Conservation (phyloP, 2,888 invertebrate species). For the Zele albiditarsus region DNA sequence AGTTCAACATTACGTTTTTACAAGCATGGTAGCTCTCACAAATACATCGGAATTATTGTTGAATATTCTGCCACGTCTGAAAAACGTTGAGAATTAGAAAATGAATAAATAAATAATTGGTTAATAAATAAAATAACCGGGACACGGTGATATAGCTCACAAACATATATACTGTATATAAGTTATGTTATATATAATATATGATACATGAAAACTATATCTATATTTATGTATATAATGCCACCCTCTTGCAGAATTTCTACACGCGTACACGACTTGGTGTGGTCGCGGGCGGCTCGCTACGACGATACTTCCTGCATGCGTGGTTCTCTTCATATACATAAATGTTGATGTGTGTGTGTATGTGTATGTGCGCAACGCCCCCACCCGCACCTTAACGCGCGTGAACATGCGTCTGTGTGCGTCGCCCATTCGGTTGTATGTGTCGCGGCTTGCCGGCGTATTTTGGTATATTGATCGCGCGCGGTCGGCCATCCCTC, state of each 20-base stretch:
- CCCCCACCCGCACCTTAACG: constrained; percentile 42
- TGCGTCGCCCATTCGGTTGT: constrained; percentile 40
- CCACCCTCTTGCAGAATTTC: not conserved
- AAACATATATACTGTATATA: not conserved
- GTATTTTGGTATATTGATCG: constrained; percentile 74
- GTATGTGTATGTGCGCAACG: too few relatives aligned
- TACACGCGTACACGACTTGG: constrained; percentile 34
- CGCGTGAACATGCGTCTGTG: constrained; percentile 52
- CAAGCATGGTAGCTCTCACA: not conserved
- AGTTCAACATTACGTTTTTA: not conserved
- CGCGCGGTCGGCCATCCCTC: constrained; percentile 69
- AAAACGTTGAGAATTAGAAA: not conserved
- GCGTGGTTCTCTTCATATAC: constrained; percentile 42
- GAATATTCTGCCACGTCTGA: not conserved
- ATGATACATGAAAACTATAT: not conserved
- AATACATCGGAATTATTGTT: not conserved
- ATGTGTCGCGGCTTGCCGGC: constrained; percentile 67
- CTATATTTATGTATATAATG: not conserved
- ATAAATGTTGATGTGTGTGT: constrained; percentile 44
- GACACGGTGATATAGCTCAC: not conserved
- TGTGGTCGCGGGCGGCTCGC: constrained; percentile 48
- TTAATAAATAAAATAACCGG: not conserved
- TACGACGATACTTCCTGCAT: constrained; percentile 56
- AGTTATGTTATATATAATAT: too few relatives aligned
- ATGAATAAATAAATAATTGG: not conserved